phyloP scores from a whole-genome alignment of 1,140 invertebrate species.

The Armadillidium nasatum region DNA sequence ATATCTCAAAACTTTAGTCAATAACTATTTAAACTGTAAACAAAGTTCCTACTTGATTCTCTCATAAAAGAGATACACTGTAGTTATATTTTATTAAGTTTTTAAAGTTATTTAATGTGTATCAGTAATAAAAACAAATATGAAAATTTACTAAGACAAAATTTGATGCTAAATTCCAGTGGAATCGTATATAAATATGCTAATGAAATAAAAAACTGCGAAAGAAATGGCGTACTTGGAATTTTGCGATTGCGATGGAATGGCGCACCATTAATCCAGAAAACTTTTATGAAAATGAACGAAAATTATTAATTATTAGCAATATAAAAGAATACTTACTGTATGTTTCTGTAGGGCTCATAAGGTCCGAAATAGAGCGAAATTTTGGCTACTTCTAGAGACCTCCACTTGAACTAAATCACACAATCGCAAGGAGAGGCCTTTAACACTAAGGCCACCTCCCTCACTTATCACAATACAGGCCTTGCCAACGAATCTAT shows the following conservation, averaged over 20 bases:
- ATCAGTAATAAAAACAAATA: too few species aligned
- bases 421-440: slow-evolving; percentile 25
- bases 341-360: slow-evolving; percentile 45
- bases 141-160: too few species aligned
- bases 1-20: too few species aligned
- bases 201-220: too few species aligned
- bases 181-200: too few species aligned
- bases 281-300: not conserved
- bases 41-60: too few species aligned
- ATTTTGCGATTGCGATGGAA: not conserved
- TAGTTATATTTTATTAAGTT: too few species aligned
- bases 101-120: too few species aligned
- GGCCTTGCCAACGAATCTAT: slow-evolving; percentile 33
- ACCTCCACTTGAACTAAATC: slow-evolving; percentile 31
- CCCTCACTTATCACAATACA: slow-evolving; percentile 27
- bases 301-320: not conserved
- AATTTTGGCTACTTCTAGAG: slow-evolving; percentile 42
- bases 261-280: not conserved
- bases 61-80: too few species aligned
- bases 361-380: slow-evolving; percentile 45
- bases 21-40: too few species aligned
- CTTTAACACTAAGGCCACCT: slow-evolving; percentile 20
- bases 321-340: slow-evolving; percentile 37
- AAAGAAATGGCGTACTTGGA: not conserved
- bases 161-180: too few species aligned